Base-by-base conservation (phyloP, 2,888 invertebrate genomes). In the Noctua comes region DNA sequence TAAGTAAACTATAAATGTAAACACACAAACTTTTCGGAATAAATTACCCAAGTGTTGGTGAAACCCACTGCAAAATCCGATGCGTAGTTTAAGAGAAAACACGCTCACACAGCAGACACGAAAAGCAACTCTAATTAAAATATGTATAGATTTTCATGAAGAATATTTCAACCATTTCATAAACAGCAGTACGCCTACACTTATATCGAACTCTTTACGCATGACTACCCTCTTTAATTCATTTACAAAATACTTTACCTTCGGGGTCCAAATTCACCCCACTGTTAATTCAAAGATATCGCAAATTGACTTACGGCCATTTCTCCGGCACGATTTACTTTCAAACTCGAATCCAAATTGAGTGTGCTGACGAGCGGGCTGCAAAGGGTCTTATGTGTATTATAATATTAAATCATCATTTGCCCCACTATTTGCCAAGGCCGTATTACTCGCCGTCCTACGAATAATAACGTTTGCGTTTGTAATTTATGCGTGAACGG, bases 331-430 rank as follows among this genome's bases (percentile, higher is more conserved):
- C 75, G 73, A 79, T 83, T 77, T 72, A 76, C 83, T 88, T 78
- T 66, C 72, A 66, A 79, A 81, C 24, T 82, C 51, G 68, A 79
- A 69, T 79, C 43, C 48, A 72, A 79, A 86, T 79, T 57, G 80
- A 85, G 79, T 80, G 65, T 71, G 73, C 76, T 83, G 86, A 79
- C 76, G 46, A 72, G 65, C 64, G 31, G 31, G 66, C 70, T 71
- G 78, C 81, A 59, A 77, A 72, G 73, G 79, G 75, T 79, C 78
- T 57, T 75, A 79, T 46, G 76, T 77, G 80, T 74, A 74, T 86
- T 84, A 82, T 88, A 82, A 83, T 88, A 86, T 87, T 84, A 87
- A 87, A 88, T 84, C 79, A 84, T 82, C 57, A 84, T 86, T 86
- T 81, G 82, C 66, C n/a, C n/a, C 74, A 80, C 80, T 86, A 80